A percentile compares a stretch with the other conserved stretches of the same genome.
phyloP scores from a whole-genome alignment of 23 tunicate species.

The Ciona savignyi region DNA sequence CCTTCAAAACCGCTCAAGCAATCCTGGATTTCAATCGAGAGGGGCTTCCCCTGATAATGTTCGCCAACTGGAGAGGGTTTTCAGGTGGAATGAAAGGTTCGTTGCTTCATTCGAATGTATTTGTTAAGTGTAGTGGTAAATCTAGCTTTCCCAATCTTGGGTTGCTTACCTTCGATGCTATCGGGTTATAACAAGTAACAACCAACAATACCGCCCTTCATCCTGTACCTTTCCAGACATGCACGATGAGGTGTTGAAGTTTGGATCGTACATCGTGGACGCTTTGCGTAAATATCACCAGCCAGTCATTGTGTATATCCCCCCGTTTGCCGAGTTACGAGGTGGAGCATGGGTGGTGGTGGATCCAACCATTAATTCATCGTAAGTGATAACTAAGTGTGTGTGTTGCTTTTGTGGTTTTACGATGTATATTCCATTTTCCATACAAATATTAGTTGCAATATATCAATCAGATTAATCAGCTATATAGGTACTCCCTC shows the following conservation, averaged over 20 bases:
- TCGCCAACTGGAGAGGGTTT: slow-evolving; percentile 99
- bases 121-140: too few species aligned
- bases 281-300: slow-evolving; percentile 81
- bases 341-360: slow-evolving; percentile 99
- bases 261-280: slow-evolving; percentile 97
- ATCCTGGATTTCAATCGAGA: slow-evolving; percentile 91
- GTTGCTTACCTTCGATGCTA: too few species aligned
- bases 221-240: slow-evolving; percentile 34
- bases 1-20: slow-evolving; percentile 99
- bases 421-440: too few species aligned
- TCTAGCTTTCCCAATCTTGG: too few species aligned
- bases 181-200: too few species aligned
- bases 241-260: slow-evolving; percentile 92
- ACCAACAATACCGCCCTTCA: background rate
- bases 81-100: slow-evolving; percentile 99
- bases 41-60: slow-evolving; percentile 97
- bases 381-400: slow-evolving; percentile 54
- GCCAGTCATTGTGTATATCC: slow-evolving; percentile 96
- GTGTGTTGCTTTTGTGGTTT: too few species aligned
- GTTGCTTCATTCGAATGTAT: too few species aligned
- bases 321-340: slow-evolving; percentile 91
- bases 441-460: too few species aligned
- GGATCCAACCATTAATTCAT: slow-evolving; percentile 89
- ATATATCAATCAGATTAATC: too few species aligned
- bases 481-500: too few species aligned